phyloP scores from a whole-genome alignment of 2,113 vertebrate species.

The Nycticryphes semicollaris region DNA sequence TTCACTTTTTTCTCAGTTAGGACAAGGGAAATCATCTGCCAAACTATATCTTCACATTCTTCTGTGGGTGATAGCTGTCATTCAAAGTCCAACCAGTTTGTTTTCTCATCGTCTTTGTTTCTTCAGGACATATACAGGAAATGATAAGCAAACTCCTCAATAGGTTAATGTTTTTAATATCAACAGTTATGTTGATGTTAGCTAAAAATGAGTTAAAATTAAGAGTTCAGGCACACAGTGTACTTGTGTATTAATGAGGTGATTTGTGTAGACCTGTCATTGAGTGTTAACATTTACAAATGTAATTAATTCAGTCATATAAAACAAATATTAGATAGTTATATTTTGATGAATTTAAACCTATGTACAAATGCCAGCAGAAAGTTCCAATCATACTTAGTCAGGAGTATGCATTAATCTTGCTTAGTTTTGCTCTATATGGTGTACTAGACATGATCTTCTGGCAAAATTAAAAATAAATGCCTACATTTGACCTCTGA shows the following conservation, averaged over 20 bases:
- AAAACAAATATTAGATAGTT: slow-evolving; percentile 71
- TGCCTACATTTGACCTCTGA: slow-evolving; percentile 77
- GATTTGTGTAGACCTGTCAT: slow-evolving; percentile 57
- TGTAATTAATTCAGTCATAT: slow-evolving; percentile 66
- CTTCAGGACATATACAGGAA: not conserved
- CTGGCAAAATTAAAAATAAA: slow-evolving; percentile 80
- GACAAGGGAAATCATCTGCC: not conserved
- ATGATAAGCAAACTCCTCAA: not conserved
- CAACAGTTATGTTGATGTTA: not conserved
- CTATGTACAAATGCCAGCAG: slow-evolving; percentile 73
- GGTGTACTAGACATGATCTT: slow-evolving; percentile 70
- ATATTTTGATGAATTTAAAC: slow-evolving; percentile 75
- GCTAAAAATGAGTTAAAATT: slow-evolving; percentile 42
- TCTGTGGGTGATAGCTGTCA: not conserved
- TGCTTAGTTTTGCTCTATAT: slow-evolving; percentile 74
- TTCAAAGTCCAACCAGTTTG: not conserved
- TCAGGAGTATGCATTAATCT: slow-evolving; percentile 79
- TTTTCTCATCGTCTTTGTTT: not conserved
- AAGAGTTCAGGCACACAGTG: slow-evolving; percentile 32
- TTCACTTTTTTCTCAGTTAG: not conserved
- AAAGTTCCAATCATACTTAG: slow-evolving; percentile 80
- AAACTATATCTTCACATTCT: not conserved
- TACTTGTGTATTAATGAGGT: slow-evolving; percentile 57
- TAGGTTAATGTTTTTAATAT: not conserved
- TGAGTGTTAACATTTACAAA: slow-evolving; percentile 72